Conservation (phyloP, 2,113 vertebrate species). For the Equus quagga region DNA sequence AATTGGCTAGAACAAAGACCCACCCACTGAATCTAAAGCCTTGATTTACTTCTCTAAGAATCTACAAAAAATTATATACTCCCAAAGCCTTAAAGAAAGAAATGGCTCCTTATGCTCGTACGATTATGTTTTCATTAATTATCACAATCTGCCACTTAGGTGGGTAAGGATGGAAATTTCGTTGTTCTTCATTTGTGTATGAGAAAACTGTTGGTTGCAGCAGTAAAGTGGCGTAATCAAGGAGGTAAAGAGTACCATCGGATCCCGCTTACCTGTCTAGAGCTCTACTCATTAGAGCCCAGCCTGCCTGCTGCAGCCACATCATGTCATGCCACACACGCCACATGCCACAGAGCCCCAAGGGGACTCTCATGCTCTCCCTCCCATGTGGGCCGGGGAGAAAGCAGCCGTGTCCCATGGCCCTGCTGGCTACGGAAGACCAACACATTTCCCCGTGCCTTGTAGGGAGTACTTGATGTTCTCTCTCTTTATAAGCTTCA, state of each 20-base stretch:
- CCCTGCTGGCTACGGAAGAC: constrained; percentile 74
- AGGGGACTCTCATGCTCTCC: constrained; percentile 44
- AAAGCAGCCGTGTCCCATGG: constrained; percentile 70
- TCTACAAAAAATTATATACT: background rate
- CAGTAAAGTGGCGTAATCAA: background rate
- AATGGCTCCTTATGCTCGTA: background rate
- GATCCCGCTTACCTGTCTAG: background rate
- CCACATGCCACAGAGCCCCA: constrained; percentile 16
- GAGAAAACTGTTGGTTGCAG: background rate
- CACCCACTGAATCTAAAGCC: background rate
- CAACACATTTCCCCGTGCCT: constrained; percentile 75
- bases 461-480: constrained; percentile 82
- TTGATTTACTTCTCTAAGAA: background rate
- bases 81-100: background rate
- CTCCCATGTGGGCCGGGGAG: constrained; percentile 70
- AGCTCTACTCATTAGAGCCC: background rate
- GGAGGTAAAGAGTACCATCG: background rate
- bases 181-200: background rate
- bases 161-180: background rate
- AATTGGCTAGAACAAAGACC: background rate
- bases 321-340: background rate
- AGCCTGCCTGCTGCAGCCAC: constrained; percentile 54
- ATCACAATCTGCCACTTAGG: background rate
- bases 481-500: constrained; percentile 83
- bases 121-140: background rate